Percentiles rank a stretch among this genome's conserved stretches.
Conservation (phyloP, 2,888 invertebrate species). For the Epinotia ramella region DNA sequence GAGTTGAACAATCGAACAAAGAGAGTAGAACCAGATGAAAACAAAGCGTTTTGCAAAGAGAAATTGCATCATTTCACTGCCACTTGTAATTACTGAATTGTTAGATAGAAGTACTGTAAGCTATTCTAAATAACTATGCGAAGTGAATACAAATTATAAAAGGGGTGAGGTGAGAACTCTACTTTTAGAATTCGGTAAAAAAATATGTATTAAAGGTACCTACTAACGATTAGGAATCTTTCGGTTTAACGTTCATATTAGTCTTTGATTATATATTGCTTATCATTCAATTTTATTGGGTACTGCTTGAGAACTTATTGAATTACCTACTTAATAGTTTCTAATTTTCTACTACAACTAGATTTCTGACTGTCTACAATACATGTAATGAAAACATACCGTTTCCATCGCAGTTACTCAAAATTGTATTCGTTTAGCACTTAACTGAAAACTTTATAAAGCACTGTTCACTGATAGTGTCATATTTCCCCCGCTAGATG, state of each 20-base stretch:
- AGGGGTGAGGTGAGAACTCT: too few species aligned
- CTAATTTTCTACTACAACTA: not conserved
- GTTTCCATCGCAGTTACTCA: not conserved
- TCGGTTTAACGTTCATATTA: too few species aligned
- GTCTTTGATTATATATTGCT: not conserved
- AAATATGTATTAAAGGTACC: too few species aligned
- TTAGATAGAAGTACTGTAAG: not conserved
- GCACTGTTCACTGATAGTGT: conserved; percentile 26
- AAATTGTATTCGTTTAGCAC: conserved; percentile 9
- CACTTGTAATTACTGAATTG: not conserved
- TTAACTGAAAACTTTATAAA: not conserved
- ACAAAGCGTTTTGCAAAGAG: not conserved
- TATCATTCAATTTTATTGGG: not conserved
- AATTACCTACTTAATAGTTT: not conserved
- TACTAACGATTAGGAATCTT: too few species aligned
- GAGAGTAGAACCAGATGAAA: conserved; percentile 25
- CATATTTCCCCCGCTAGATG: conserved; percentile 40
- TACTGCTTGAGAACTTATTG: not conserved
- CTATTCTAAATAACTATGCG: too few species aligned
- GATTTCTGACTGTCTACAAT: not conserved
- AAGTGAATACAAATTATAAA: too few species aligned
- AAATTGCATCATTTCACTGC: conserved; percentile 9
- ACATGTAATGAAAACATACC: conserved; percentile 6
- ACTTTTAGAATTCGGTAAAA: too few species aligned
- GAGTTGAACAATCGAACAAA: conserved; percentile 26